phyloP scores from a whole-genome alignment of 2,888 invertebrate genomes.

The Rhodophaea formosa region DNA sequence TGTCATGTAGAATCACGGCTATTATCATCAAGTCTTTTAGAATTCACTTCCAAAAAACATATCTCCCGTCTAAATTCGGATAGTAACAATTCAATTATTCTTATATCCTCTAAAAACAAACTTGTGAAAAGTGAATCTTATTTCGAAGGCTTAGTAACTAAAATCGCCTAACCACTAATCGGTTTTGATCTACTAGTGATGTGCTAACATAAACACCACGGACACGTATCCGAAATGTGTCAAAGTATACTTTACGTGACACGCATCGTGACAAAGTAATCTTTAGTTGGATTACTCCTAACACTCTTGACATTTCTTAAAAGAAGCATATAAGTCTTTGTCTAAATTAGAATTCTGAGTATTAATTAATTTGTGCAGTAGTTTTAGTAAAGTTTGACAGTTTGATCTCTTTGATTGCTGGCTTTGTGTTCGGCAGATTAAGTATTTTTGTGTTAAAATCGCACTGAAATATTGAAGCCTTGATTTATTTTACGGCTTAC shows the following conservation, averaged over 20 bases:
- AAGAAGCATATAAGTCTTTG: slow-evolving; percentile 55
- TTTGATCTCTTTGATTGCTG: slow-evolving; percentile 6
- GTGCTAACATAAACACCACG: slow-evolving; percentile 57
- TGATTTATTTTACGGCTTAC: no score
- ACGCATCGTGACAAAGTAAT: slow-evolving; percentile 64
- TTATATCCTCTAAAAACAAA: neutral
- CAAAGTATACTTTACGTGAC: slow-evolving; percentile 61
- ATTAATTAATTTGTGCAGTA: slow-evolving; percentile 32
- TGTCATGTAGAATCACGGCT: no score
- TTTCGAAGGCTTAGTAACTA: neutral
- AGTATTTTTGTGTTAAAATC: neutral
- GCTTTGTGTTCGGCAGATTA: neutral
- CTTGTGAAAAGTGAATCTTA: slow-evolving; percentile 1
- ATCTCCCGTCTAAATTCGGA: neutral
- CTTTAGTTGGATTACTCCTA: slow-evolving; percentile 53
- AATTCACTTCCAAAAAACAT: neutral
- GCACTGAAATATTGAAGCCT: no score
- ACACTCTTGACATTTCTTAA: slow-evolving; percentile 52
- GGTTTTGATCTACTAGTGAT: slow-evolving; percentile 45
- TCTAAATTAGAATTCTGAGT: slow-evolving; percentile 39
- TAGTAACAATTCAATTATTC: slow-evolving; percentile 7
- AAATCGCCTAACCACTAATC: slow-evolving; percentile 11
- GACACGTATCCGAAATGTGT: slow-evolving; percentile 62
- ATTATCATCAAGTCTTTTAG: neutral
- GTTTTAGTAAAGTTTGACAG: slow-evolving; percentile 6